These are phyloP conservation scores for Leucoraja ocellata DNA, from an alignment of 2,797 vertebrate species.

Conservation along the genomic window DNA sequence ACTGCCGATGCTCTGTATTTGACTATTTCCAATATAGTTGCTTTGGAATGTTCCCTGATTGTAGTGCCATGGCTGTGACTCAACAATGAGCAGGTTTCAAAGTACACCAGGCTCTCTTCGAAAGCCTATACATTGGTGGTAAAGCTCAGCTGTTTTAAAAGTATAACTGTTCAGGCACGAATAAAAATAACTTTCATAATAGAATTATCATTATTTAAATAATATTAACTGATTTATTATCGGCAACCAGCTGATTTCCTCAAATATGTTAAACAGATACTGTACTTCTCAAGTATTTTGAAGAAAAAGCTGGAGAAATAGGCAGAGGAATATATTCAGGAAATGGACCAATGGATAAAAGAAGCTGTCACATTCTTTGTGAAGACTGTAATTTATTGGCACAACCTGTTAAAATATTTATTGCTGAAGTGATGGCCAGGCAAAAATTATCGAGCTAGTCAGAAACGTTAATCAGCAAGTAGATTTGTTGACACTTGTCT, in stretches of 20 bases:
- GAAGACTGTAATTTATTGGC: not conserved
- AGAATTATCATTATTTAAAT: not conserved
- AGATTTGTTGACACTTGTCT: not conserved
- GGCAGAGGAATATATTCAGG: not conserved
- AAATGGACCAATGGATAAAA: not conserved
- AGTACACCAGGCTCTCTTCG: not conserved
- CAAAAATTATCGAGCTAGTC: not conserved
- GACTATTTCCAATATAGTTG: not conserved
- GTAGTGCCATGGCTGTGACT: not conserved
- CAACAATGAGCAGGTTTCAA: not conserved
- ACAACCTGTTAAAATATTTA: not conserved
- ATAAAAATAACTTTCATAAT: not conserved
- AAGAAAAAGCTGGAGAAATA: not conserved
- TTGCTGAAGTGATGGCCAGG: not conserved
- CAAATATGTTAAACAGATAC: not conserved
- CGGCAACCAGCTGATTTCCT: not conserved
- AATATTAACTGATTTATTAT: not conserved
- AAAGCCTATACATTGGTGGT: not conserved
- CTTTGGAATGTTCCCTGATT: not conserved
- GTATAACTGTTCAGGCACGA: not conserved
- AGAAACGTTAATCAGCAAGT: not conserved
- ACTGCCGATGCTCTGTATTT: no score
- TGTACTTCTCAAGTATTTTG: no score
- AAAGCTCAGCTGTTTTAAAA: not conserved
- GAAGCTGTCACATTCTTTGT: not conserved